Base-by-base conservation (phyloP, 2,797 vertebrate genomes). In the Sphenopsis melanotis region DNA sequence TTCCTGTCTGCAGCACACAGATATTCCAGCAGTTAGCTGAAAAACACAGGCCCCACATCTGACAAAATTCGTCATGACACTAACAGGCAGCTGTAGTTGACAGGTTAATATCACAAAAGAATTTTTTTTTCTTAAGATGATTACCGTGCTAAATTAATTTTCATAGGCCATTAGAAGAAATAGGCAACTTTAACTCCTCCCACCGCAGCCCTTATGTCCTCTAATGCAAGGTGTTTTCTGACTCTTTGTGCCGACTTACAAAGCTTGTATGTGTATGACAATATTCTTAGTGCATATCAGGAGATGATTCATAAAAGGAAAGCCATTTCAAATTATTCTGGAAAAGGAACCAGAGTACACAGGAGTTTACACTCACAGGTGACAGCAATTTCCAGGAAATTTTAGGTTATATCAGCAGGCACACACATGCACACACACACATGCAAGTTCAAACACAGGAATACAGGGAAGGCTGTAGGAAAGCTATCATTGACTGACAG, bases 41-140 rank as follows among this genome's bases (percentile, higher is more conserved):
- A 95, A 72, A 77, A 47, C 30, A 44, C 74, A 63, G 52, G 53
- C 49, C 27, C 32, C 13, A 34, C 2, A 10, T 41, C n/a, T 91
- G 77, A 87, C 83, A 95, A 80, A 94, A 90, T 47, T 85, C 70
- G 68, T 65, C 91, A 27, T 23, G 30, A 91, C 71, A 79, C 74
- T 77, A 76, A 55, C 70, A 90, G 24, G 65, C 34, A 65, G 74
- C 42, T 89, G 66, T 63, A 89, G 89, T 53, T 91, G 72, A 87
- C 82, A 87, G 55, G 36, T 83, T 82, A 85, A 4, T 79, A 66
- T 29, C 57, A 76, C 12, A 41, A 78, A 87, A 75, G 3, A 69
- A 84, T 76, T 2, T 2, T 63, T 44, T 3, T 1, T 20, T 64
- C 32, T 81, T 69, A 22, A 57, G 18, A 77, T 24, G 15, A 61